These are phyloP conservation scores for Strigamia crassipes DNA, from an alignment of 2,888 invertebrate species.

Conservation along the genomic window DNA sequence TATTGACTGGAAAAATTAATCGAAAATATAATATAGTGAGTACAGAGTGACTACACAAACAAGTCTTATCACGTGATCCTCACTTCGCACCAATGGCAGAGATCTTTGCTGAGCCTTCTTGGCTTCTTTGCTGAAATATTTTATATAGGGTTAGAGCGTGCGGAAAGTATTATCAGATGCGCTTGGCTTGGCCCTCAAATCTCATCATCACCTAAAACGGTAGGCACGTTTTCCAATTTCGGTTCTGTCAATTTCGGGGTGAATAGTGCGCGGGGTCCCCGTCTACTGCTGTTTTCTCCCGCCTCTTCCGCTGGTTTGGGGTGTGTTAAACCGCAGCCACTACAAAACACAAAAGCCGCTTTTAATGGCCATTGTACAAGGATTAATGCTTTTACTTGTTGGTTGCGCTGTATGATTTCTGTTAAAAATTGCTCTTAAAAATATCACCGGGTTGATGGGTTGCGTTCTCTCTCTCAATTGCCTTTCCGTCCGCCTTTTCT, in stretches of 20 bases:
- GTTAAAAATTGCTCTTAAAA: background rate
- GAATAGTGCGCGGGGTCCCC: background rate
- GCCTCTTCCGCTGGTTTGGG: background rate
- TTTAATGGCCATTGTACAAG: slow-evolving; percentile 13
- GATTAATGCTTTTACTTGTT: background rate
- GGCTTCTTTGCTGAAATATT: slow-evolving; percentile 31
- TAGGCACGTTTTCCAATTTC: background rate
- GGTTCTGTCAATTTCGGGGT: background rate
- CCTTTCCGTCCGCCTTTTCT: background rate
- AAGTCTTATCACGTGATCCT: slow-evolving; percentile 20
- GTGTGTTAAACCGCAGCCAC: slow-evolving; percentile 39
- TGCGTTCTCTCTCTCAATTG: background rate
- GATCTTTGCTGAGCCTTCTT: slow-evolving; percentile 13
- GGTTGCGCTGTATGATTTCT: background rate
- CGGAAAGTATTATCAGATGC: slow-evolving; percentile 21
- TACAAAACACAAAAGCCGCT: slow-evolving; percentile 6
- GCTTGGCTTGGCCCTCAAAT: slow-evolving; percentile 2
- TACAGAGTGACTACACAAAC: background rate
- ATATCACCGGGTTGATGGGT: background rate
- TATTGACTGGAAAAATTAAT: background rate
- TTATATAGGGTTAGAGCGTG: slow-evolving; percentile 36
- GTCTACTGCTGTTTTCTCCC: background rate
- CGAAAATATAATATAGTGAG: background rate
- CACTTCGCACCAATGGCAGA: slow-evolving; percentile 23
- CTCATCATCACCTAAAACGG: background rate